Conservation (phyloP, 2,888 invertebrate genomes). For the Lymantria dispar region DNA sequence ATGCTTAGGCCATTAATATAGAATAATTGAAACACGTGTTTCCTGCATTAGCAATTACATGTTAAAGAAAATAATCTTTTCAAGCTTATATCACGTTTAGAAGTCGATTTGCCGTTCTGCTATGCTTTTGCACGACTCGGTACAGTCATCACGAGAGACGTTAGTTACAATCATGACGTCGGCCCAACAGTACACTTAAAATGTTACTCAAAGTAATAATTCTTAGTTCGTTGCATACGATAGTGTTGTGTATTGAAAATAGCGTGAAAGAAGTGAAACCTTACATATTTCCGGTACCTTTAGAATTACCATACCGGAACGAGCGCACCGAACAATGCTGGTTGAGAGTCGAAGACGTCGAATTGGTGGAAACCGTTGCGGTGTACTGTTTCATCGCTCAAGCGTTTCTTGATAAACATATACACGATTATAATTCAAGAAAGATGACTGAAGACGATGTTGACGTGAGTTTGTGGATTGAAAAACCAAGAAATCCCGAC, state of each 20-base stretch:
- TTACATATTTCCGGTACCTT: slow-evolving; percentile 59
- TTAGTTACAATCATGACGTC: slow-evolving; percentile 71
- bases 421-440: slow-evolving; percentile 63
- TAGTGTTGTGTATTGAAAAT: slow-evolving; percentile 36
- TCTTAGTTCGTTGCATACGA: slow-evolving; percentile 33
- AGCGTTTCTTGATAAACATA: slow-evolving; percentile 56
- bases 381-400: slow-evolving; percentile 61
- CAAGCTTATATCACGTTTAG: slow-evolving; percentile 61
- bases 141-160: slow-evolving; percentile 52
- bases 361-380: slow-evolving; percentile 61
- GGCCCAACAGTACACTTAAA: slow-evolving; percentile 65
- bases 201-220: slow-evolving; percentile 60
- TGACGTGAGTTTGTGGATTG: slow-evolving; percentile 64
- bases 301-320: slow-evolving; percentile 67
- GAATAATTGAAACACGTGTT: slow-evolving; percentile 30
- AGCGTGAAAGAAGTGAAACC: slow-evolving; percentile 42
- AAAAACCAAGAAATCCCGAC: slow-evolving; percentile 47
- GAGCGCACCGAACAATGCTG: slow-evolving; percentile 72
- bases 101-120: slow-evolving; percentile 53
- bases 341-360: slow-evolving; percentile 67
- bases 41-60: slow-evolving; percentile 34
- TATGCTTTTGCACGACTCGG: slow-evolving; percentile 52
- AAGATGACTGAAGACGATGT: slow-evolving; percentile 69
- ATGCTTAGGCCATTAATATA: neutral
- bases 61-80: slow-evolving; percentile 65